Base-by-base conservation (phyloP, 2,113 vertebrate genomes). In the Ammodytes marinus region DNA sequence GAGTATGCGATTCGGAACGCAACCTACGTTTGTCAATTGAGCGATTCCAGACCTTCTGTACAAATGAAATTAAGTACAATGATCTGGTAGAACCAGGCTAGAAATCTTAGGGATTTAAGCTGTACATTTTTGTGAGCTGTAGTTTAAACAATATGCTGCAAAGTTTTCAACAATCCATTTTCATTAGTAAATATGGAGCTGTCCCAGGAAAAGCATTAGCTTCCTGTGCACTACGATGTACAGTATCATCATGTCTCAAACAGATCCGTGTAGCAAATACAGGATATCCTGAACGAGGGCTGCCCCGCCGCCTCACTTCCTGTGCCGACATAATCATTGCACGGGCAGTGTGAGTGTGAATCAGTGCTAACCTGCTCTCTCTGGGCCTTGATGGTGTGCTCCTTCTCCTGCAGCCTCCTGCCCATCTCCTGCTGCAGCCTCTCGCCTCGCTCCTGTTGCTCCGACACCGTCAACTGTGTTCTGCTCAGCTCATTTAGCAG, bases 361-460 rank as follows among this genome's bases (percentile, higher is more conserved):
- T 37, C 39, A 15, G 80, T 66, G 79, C 89, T 77, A 70, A 99
- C 98, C 97, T 98, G 95, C 19, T 94, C 93, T 73, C 89, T 94
- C 89, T 97, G 96, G 14, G 67, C 86, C 74, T 71, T 67, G 84
- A 98, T 95, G 60, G 95, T 89, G 42, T 96, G 94, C 8, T 95
- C 96, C 90, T 96, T 96, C 78, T 98, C 96, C 90, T 96, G 95
- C 77, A 97, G 91, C 58, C 79, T 94, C 86, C 94, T 93, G 5
- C 78, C 89, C 75, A 97, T 61, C 78, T 97, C 96, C 86, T 97
- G 95, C 81, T 96, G 92, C 49, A 86, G 95, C 64, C 88, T 93
- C 84, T 94, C 95, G 42, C 87, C 93, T 66, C 74, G 83, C 61
- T 95, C 95, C 69, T 95, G 86, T 6, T 96, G 94, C 43, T 96